A percentile compares a stretch with the other conserved stretches of the same genome.
These are phyloP conservation scores for Bostrychus sinensis DNA, from an alignment of 2,113 vertebrate genomes.

Conservation along the genomic window DNA sequence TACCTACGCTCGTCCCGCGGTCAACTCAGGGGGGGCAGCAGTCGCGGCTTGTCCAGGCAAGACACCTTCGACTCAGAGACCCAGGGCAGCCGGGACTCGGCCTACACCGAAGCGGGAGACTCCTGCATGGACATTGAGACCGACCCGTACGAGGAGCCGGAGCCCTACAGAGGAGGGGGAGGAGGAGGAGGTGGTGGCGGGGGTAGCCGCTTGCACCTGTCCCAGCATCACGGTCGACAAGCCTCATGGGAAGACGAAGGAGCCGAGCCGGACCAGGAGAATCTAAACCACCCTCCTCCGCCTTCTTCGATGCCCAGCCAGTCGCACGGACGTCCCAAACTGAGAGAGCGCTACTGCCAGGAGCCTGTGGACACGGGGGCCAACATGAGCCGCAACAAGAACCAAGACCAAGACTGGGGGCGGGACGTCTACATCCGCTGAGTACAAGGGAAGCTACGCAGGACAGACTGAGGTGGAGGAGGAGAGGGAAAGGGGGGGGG, in stretches of 20 bases:
- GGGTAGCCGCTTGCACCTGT: constrained; percentile 71
- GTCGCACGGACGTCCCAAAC: constrained; percentile 83
- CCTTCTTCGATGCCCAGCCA: constrained; percentile 73
- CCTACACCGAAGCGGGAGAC: constrained; percentile 91
- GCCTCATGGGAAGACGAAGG: constrained; percentile 88
- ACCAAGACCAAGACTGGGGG: constrained; percentile 87
- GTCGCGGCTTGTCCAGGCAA: constrained; percentile 87
- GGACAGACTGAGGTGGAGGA: constrained; percentile 32
- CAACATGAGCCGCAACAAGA: constrained; percentile 82
- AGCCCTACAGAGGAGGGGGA: constrained; percentile 74
- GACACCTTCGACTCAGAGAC: constrained; percentile 94
- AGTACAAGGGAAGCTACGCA: constrained; percentile 42
- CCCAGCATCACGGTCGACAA: constrained; percentile 81
- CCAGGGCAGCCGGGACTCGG: constrained; percentile 90
- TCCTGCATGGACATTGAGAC: constrained; percentile 94
- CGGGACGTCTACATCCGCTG: constrained; percentile 91
- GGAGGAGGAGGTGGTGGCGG: constrained; percentile 54
- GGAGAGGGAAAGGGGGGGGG: not conserved
- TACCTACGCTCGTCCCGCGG: constrained; percentile 73
- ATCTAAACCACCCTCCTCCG: constrained; percentile 81
- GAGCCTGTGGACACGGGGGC: constrained; percentile 78
- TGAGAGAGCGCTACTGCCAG: constrained; percentile 86
- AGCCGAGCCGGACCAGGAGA: constrained; percentile 87
- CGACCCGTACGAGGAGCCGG: constrained; percentile 90
- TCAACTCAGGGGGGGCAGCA: constrained; percentile 70